phyloP scores from a whole-genome alignment of 2,113 vertebrate species.

The Cochlearius cochlearius region DNA sequence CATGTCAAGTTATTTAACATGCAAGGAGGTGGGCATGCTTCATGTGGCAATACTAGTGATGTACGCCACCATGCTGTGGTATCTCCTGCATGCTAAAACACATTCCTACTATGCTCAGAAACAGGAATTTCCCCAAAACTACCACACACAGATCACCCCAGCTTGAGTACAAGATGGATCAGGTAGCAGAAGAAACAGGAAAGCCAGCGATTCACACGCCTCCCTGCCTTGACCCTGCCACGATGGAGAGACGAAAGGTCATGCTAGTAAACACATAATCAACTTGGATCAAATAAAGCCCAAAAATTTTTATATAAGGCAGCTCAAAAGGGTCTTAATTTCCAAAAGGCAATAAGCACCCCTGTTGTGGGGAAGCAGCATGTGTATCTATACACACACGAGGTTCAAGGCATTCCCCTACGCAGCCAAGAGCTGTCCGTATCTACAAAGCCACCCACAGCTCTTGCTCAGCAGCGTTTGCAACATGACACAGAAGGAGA shows the following conservation, averaged over 20 bases:
- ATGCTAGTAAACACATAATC: background rate
- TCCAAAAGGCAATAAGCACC: background rate
- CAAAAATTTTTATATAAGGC: background rate
- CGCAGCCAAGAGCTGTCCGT: background rate
- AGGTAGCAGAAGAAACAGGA: background rate
- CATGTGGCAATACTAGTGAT: background rate
- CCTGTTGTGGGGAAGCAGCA: background rate
- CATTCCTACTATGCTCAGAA: background rate
- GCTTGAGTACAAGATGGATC: background rate
- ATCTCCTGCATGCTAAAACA: background rate
- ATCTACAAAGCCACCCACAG: background rate
- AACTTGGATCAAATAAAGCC: background rate
- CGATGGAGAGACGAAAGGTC: background rate
- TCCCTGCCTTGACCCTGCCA: background rate
- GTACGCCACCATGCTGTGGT: background rate
- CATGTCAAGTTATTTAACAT: background rate
- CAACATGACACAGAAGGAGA: background rate
- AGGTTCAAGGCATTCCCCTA: background rate
- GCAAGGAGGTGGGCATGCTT: background rate
- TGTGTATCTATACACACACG: background rate
- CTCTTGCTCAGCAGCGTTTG: background rate
- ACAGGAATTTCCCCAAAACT: background rate
- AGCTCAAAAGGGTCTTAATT: background rate
- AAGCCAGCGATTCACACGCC: background rate
- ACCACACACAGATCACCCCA: rapidly evolving